phyloP scores from a whole-genome alignment of 2,888 invertebrate genomes.

The Eupeodes latifasciatus region DNA sequence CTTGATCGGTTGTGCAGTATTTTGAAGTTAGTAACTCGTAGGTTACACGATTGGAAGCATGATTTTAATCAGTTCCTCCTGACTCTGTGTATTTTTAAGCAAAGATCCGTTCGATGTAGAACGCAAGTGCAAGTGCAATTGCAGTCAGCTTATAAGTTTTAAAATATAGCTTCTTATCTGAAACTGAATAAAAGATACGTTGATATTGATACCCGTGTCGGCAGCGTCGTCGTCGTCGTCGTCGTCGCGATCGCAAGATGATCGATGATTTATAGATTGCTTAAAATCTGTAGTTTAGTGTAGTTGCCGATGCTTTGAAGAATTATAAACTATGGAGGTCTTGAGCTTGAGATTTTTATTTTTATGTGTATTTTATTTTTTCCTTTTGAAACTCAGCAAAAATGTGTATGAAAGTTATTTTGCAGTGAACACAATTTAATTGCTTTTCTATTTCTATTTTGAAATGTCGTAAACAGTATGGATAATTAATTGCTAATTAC shows the following conservation, averaged over 20 bases:
- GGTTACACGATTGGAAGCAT: constrained; percentile 38
- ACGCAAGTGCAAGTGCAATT: constrained; percentile 21
- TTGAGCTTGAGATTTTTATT: constrained; percentile 78
- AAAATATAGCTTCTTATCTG: constrained; percentile 48
- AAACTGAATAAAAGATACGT: constrained; percentile 17
- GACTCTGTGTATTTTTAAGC: background rate
- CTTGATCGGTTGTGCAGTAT: constrained; percentile 58
- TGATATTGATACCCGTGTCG: background rate
- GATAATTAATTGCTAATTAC: constrained; percentile 36
- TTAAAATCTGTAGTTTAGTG: background rate
- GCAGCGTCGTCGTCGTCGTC: background rate
- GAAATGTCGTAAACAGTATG: background rate
- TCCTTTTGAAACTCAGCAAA: constrained; percentile 74
- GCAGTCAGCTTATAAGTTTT: background rate
- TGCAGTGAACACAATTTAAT: constrained; percentile 45
- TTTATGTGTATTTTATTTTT: constrained; percentile 78
- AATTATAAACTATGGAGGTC: constrained; percentile 77
- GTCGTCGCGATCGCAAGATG: constrained; percentile 3
- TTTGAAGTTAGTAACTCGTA: constrained; percentile 37
- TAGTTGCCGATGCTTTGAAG: constrained; percentile 5
- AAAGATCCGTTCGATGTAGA: constrained; percentile 6
- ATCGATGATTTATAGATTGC: constrained; percentile 32
- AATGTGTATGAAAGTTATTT: constrained; percentile 67
- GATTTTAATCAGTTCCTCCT: constrained; percentile 29
- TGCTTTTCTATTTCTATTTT: constrained; percentile 47